Conservation (phyloP, 2,797 vertebrate genomes). For the Melopsittacus undulatus region DNA sequence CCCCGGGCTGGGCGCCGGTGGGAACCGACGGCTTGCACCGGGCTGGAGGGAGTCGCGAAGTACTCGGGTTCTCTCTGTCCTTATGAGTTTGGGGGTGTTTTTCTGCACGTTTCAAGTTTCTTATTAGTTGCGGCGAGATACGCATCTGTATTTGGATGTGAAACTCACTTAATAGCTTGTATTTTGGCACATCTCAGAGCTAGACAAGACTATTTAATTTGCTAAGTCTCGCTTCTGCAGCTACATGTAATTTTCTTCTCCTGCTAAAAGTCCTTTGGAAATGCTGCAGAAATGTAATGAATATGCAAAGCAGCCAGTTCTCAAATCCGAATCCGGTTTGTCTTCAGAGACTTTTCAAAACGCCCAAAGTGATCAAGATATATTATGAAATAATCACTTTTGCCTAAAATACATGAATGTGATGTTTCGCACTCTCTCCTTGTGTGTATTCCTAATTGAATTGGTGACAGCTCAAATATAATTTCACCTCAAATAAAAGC, state of each 20-base stretch:
- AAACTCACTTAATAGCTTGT: neutral
- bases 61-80: neutral
- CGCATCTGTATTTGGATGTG: neutral
- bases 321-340: conserved; percentile 14
- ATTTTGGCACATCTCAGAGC: conserved; percentile 52
- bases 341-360: conserved; percentile 50
- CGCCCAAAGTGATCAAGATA: conserved; percentile 28
- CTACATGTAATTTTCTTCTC: conserved; percentile 41
- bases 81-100: neutral
- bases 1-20: neutral
- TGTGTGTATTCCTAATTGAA: neutral
- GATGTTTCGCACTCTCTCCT: neutral
- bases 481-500: neutral
- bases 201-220: conserved; percentile 46
- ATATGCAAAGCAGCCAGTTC: conserved; percentile 51
- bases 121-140: neutral
- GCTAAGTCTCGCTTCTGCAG: conserved; percentile 40
- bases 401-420: neutral
- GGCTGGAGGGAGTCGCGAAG: neutral
- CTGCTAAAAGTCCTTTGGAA: conserved; percentile 54
- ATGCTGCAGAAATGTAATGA: conserved; percentile 26
- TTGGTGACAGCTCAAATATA: conserved; percentile 9
- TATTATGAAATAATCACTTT: conserved; percentile 42
- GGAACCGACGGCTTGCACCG: neutral
- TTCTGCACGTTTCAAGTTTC: neutral